Conservation (phyloP, 2,113 vertebrate genomes). For the Pogona vitticeps region DNA sequence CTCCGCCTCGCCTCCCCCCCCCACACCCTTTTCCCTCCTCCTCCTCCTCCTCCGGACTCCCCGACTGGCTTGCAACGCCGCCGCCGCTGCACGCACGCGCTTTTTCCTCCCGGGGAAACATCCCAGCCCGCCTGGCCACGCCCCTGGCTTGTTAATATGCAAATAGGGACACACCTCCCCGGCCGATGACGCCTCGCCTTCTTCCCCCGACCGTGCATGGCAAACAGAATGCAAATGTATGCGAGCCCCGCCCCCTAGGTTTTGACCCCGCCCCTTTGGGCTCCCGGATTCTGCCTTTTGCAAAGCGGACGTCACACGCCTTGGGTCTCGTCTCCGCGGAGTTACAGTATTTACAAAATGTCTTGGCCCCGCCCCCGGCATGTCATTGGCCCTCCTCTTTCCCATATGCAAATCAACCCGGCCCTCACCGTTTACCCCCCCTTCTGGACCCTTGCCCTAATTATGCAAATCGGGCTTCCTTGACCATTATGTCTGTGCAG, state of each 20-base stretch:
- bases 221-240: too few relatives aligned
- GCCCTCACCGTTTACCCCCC: background rate
- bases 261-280: background rate
- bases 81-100: constrained; percentile 2
- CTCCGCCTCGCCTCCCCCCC: background rate
- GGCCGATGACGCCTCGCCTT: background rate
- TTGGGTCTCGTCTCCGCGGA: fast-evolving
- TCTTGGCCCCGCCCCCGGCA: background rate
- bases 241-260: background rate
- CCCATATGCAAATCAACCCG: background rate
- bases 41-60: background rate
- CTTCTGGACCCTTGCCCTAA: background rate
- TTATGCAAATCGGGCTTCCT: background rate
- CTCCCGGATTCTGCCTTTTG: background rate
- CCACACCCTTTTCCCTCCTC: background rate
- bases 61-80: background rate
- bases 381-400: background rate
- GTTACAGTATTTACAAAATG: background rate
- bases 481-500: constrained; percentile 19
- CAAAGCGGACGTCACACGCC: background rate
- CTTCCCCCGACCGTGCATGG: too few relatives aligned
- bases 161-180: background rate
- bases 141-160: background rate
- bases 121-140: background rate
- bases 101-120: background rate